Percentiles rank a stretch among this genome's conserved stretches.
Conservation (phyloP, 2,888 invertebrate genomes). For the Microplitis deprimator region DNA sequence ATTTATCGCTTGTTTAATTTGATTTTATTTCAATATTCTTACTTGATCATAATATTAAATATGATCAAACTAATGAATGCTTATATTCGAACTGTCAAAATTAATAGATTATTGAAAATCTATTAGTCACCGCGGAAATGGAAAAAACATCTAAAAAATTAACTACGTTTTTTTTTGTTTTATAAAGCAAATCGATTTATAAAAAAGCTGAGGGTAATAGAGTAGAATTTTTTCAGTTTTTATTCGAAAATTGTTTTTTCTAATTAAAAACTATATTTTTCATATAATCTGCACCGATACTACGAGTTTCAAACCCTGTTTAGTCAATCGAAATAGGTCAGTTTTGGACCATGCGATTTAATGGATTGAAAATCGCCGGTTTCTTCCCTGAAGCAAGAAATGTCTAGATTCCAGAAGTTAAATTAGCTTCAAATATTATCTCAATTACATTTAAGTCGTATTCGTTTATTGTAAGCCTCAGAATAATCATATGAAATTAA, state of each 20-base stretch:
- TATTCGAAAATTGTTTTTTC: not conserved
- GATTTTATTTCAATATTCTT: not conserved
- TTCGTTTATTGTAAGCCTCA: too few relatives aligned
- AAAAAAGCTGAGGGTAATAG: not conserved
- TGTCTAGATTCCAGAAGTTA: too few relatives aligned
- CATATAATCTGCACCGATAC: too few relatives aligned
- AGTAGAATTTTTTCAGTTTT: not conserved
- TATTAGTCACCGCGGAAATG: too few relatives aligned
- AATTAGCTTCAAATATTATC: too few relatives aligned
- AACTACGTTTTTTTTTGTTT: not conserved
- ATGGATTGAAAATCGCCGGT: too few relatives aligned
- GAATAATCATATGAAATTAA: too few relatives aligned
- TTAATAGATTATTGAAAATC: not conserved
- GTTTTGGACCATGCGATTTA: too few relatives aligned
- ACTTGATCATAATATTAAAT: not conserved
- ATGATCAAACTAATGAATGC: not conserved
- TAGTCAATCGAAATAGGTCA: too few relatives aligned
- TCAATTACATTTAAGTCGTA: too few relatives aligned
- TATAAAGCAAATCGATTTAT: not conserved
- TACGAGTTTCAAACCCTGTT: too few relatives aligned
- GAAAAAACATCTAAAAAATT: not conserved
- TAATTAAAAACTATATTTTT: not conserved
- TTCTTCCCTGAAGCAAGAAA: too few relatives aligned
- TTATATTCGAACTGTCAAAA: not conserved
- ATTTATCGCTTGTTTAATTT: constrained; percentile 3